phyloP scores from a whole-genome alignment of 2,888 invertebrate genomes.

The Monoplex corrugatus region DNA sequence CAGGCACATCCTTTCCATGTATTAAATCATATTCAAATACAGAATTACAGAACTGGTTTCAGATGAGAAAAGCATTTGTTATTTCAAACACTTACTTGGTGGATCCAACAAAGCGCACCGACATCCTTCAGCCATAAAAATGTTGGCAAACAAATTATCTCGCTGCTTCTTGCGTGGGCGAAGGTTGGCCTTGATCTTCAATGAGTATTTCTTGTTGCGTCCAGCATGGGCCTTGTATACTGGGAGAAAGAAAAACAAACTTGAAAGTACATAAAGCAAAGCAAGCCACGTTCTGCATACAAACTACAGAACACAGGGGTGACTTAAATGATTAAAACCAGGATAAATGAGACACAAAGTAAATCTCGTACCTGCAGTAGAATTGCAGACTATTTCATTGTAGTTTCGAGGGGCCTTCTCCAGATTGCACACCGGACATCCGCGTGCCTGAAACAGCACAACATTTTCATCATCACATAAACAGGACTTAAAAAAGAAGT shows the following conservation, averaged over 20 bases:
- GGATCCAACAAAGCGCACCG: constrained; percentile 58
- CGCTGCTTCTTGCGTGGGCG: constrained; percentile 55
- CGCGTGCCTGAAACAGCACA: neutral
- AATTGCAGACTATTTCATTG: constrained; percentile 61
- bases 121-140: constrained; percentile 59
- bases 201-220: constrained; percentile 55
- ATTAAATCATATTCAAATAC: neutral
- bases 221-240: constrained; percentile 66
- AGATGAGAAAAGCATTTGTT: neutral
- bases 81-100: constrained; percentile 52
- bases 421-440: constrained; percentile 56
- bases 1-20: neutral
- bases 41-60: too few relatives aligned
- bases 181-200: constrained; percentile 68
- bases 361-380: constrained; percentile 62
- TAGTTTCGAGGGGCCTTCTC: constrained; percentile 53
- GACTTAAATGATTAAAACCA: neutral
- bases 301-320: neutral
- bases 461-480: too few relatives aligned
- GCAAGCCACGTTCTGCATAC: neutral
- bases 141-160: constrained; percentile 59
- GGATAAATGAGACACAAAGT: neutral
- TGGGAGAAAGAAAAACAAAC: constrained; percentile 48
- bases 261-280: neutral
- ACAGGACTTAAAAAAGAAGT: too few relatives aligned